Conservation (phyloP, 2,888 invertebrate genomes). For the Trilocha varians region DNA sequence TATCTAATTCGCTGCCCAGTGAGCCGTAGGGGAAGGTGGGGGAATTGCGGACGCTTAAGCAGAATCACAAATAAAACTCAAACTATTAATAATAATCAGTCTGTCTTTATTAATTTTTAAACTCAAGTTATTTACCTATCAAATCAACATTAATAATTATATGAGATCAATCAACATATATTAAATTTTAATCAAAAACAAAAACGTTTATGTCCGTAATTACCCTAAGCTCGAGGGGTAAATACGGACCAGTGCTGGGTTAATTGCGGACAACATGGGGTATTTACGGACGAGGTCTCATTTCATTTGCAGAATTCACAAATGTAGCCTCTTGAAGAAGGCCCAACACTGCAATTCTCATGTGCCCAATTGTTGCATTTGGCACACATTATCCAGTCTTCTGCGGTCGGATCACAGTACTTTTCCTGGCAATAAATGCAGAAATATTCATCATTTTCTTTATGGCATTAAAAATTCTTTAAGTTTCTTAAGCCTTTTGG, state of each 20-base stretch:
- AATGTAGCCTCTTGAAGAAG: slow-evolving; percentile 7
- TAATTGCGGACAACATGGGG: slow-evolving; percentile 7
- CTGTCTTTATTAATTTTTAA: slow-evolving; percentile 11
- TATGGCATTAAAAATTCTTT: slow-evolving; percentile 2
- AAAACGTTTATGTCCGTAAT: slow-evolving; percentile 8
- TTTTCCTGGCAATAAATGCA: slow-evolving; percentile 11
- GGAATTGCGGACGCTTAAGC: slow-evolving; percentile 13
- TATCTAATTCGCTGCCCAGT: too few relatives aligned
- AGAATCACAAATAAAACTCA: slow-evolving; percentile 5
- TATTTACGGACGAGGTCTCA: slow-evolving; percentile 6
- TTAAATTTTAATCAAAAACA: slow-evolving; percentile 8
- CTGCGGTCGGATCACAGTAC: slow-evolving; percentile 2
- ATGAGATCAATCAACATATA: slow-evolving; percentile 8
- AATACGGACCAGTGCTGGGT: slow-evolving; percentile 4
- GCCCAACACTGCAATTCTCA: slow-evolving; percentile 8
- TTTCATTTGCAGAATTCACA: slow-evolving; percentile 6
- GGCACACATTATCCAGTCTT: slow-evolving; percentile 10
- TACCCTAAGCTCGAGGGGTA: slow-evolving; percentile 1
- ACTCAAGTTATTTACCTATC: slow-evolving; percentile 6
- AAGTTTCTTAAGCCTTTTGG: background rate
- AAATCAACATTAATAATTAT: slow-evolving; percentile 7
- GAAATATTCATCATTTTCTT: slow-evolving; percentile 7
- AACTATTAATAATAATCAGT: slow-evolving; percentile 8
- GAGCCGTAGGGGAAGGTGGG: slow-evolving; percentile 11
- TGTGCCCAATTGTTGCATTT: slow-evolving; percentile 10